Base-by-base conservation (phyloP, 2,888 invertebrate species). In the Monoplex corrugatus region DNA sequence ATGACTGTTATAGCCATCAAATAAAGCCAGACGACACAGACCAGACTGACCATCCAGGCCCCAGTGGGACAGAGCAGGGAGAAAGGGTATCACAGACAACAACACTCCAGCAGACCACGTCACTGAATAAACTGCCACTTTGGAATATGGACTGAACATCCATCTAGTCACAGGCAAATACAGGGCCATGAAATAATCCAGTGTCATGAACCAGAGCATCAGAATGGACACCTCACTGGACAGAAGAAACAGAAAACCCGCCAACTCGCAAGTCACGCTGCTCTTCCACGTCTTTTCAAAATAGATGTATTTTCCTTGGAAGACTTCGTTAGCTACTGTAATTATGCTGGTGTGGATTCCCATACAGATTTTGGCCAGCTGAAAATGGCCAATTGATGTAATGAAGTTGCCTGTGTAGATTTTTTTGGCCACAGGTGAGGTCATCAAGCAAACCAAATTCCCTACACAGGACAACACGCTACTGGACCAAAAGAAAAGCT, bases 61-160 rank as follows among this genome's bases (percentile, higher is more conserved):
- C 80, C 80, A 80, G 43, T 43, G 80, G 13, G 80, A 80, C 43
- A 43, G 1, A 28, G 35, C 80, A 80, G 80, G 80, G 8, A 80
- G 80, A 19, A 75, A 80, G 6, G 80, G 80, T 19, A 80, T 23
- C 6, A 43, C 32, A 5, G 80, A 13, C 23, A 80, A 28, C 43
- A 43, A 38, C 8, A 28, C 2, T 6, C 80, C 43, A 28, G 40
- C 43, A n/a, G 23, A 40, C 80, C 80, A 80, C 28, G 80, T 43
- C 19, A 23, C 43, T 43, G 43, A n/a, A 28, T 28, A 80, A 43
- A 35, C 40, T 80, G 43, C 32, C 0, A 35, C n/a, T n/a, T 2
- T 43, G 13, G 32, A 80, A 43, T 35, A 19, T 3, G 10, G 1
- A 16, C 23, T 43, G 43, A 40, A 80, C 40, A 23, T 43, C 16